A percentile compares a stretch with the other conserved stretches of the same genome.
These are phyloP conservation scores for Heliocidaris tuberculata DNA, from an alignment of 35 echinoderm and acorn worm species.

Conservation along the genomic window DNA sequence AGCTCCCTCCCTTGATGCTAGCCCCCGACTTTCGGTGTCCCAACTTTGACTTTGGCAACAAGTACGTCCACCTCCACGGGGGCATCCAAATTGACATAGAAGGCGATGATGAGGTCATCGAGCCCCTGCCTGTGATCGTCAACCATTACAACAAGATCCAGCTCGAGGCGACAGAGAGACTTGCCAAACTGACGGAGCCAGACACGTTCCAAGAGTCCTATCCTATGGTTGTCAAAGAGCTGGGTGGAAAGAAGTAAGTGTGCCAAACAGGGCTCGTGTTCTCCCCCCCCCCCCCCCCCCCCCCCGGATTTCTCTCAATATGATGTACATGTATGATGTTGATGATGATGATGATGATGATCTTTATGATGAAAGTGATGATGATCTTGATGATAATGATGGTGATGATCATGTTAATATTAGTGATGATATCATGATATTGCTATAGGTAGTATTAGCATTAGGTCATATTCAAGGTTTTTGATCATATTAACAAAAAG, in stretches of 20 bases:
- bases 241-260: slow-evolving; percentile 93
- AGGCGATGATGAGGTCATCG: slow-evolving; percentile 47
- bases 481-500: too few species aligned
- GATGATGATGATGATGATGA: not conserved
- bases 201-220: slow-evolving; percentile 83
- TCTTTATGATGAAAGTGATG: not conserved
- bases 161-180: slow-evolving; percentile 53
- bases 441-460: too few species aligned
- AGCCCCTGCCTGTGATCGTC: slow-evolving; percentile 56
- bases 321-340: too few species aligned
- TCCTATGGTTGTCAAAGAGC: slow-evolving; percentile 64
- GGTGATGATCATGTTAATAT: not conserved
- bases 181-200: slow-evolving; percentile 81
- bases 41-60: slow-evolving; percentile 93
- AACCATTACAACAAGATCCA: slow-evolving; percentile 70
- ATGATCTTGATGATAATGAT: not conserved
- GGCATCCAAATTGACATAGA: slow-evolving; percentile 93
- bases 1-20: slow-evolving; percentile 92
- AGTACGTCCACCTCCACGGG: slow-evolving; percentile 92
- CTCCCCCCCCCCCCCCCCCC: not conserved
- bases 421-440: too few species aligned
- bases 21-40: slow-evolving; percentile 81
- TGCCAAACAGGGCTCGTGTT: not conserved
- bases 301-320: not conserved
- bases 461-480: too few species aligned